Percentiles rank a stretch among this genome's conserved stretches.
Conservation (phyloP, 2,113 vertebrate genomes). For the Oncorhynchus tshawytscha region DNA sequence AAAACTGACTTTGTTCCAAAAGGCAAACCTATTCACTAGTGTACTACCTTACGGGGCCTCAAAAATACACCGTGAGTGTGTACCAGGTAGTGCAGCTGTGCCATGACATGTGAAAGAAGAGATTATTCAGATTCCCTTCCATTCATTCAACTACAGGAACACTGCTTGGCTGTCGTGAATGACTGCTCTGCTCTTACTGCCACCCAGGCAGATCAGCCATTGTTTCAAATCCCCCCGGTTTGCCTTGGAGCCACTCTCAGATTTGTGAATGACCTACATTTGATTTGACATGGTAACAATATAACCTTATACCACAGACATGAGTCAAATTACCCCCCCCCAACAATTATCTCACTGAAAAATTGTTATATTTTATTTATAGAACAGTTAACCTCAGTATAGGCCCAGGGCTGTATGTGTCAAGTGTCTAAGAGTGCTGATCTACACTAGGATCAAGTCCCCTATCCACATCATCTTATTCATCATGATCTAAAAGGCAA, state of each 20-base stretch:
- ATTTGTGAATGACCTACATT: not conserved
- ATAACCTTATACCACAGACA: not conserved
- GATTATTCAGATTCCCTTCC: not conserved
- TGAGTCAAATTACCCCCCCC: no score
- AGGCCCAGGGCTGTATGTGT: no score
- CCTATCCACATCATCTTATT: no score
- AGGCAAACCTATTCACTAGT: no score
- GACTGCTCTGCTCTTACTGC: not conserved
- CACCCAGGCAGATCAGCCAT: not conserved
- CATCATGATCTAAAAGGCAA: no score
- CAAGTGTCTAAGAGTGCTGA: no score
- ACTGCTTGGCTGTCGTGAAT: not conserved
- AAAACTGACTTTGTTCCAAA: not conserved
- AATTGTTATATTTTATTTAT: no score
- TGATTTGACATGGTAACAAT: not conserved
- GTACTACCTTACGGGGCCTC: no score
- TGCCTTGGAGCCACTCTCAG: not conserved
- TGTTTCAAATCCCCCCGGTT: not conserved
- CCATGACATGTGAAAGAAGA: not conserved
- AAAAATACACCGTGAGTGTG: not conserved
- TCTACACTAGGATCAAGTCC: no score
- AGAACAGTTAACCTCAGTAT: no score
- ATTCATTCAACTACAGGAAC: not conserved
- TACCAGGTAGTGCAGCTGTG: not conserved
- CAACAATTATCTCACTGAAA: not conserved